Evolutionary conservation across 1,140 invertebrate genomes (phyloP).

Genomic region (Watersipora subatra): DNA sequence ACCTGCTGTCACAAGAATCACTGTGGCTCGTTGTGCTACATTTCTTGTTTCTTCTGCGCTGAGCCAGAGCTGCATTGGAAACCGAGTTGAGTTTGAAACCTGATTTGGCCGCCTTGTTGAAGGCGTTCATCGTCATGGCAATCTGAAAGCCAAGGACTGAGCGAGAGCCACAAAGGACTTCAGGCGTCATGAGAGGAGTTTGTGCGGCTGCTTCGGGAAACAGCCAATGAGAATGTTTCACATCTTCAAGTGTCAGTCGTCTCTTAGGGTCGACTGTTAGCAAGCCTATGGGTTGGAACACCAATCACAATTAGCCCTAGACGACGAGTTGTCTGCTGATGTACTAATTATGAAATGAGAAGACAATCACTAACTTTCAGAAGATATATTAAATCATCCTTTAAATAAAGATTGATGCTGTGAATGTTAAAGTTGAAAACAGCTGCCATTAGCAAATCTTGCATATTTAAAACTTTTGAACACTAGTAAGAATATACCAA

Average conservation of each 20-base stretch:
- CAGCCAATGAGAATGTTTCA: slow-evolving; percentile 55
- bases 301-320: slow-evolving; percentile 9
- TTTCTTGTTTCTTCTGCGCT: slow-evolving; percentile 51
- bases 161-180: slow-evolving; percentile 36
- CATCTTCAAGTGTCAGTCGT: slow-evolving; percentile 53
- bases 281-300: slow-evolving; percentile 45
- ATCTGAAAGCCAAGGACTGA: slow-evolving; percentile 31
- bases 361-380: not conserved
- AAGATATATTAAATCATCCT: not conserved
- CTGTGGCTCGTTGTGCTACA: slow-evolving; percentile 25
- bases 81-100: slow-evolving; percentile 59
- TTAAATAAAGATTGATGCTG: not conserved
- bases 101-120: slow-evolving; percentile 54
- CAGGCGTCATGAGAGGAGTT: slow-evolving; percentile 49
- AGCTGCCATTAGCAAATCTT: not conserved
- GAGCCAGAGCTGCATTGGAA: slow-evolving; percentile 54
- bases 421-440: not conserved
- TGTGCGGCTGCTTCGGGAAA: slow-evolving; percentile 6
- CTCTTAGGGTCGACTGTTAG: slow-evolving; percentile 63
- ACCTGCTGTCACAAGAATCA: slow-evolving; percentile 25
- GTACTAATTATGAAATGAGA: not conserved
- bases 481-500: no score
- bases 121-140: slow-evolving; percentile 52
- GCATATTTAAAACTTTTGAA: not conserved
- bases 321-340: not conserved